Evolutionary conservation across 2,113 vertebrate species (phyloP).

Genomic region (Anguilla japonica): DNA sequence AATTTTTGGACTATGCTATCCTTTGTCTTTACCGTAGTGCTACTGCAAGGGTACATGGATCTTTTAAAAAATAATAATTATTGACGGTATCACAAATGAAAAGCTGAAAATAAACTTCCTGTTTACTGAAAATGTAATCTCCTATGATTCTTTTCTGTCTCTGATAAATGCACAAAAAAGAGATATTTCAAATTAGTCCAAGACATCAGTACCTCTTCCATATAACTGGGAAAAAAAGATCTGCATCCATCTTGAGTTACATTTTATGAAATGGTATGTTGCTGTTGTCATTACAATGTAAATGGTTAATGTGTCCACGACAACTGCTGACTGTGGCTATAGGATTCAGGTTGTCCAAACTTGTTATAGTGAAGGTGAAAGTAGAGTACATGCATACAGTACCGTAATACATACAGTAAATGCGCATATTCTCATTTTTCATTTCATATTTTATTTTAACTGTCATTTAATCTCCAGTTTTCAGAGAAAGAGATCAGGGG

Average conservation of each 20-base stretch:
- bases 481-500: not conserved
- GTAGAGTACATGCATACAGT: not conserved
- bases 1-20: too few species aligned
- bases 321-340: not conserved
- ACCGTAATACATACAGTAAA: too few species aligned
- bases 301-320: not conserved
- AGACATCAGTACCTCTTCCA: not conserved
- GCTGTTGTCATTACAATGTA: not conserved
- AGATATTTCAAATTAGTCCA: too few species aligned
- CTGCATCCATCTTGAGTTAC: not conserved
- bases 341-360: not conserved
- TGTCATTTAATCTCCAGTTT: not conserved
- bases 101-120: not conserved
- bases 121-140: not conserved
- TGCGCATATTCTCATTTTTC: too few species aligned
- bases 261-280: not conserved
- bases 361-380: not conserved
- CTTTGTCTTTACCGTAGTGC: too few species aligned
- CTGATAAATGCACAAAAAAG: not conserved
- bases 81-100: too few species aligned
- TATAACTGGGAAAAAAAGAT: not conserved
- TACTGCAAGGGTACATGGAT: too few species aligned
- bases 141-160: not conserved
- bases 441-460: not conserved
- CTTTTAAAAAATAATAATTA: too few species aligned